phyloP scores from a whole-genome alignment of 2,888 invertebrate genomes.

The Pollenia amentaria region DNA sequence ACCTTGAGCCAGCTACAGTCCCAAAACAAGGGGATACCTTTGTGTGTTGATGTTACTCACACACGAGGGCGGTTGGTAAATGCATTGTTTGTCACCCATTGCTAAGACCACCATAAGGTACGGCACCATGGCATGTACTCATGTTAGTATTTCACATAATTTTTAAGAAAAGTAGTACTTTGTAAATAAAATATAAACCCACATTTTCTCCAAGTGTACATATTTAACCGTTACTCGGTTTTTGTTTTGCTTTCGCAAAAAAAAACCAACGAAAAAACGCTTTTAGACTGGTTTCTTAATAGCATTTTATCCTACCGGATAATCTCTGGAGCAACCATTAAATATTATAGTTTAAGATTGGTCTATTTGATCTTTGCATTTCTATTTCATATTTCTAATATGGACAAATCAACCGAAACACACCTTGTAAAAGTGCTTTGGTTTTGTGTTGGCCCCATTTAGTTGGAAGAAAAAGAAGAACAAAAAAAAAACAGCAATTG shows the following conservation, averaged over 20 bases:
- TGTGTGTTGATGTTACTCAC: no score
- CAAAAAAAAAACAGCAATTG: slow-evolving; percentile 20
- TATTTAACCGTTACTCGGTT: slow-evolving; percentile 15
- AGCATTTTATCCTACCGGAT: slow-evolving; percentile 63
- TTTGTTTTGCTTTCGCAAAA: background rate
- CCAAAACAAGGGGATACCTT: no score
- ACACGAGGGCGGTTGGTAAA: no score
- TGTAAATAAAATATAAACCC: no score
- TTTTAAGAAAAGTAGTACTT: no score
- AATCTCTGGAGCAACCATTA: slow-evolving; percentile 61
- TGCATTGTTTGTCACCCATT: no score
- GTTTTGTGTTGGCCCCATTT: slow-evolving; percentile 58
- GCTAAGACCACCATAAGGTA: no score
- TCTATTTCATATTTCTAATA: slow-evolving; percentile 66
- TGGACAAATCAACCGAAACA: slow-evolving; percentile 70
- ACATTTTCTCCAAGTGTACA: slow-evolving; percentile 29
- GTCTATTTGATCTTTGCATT: slow-evolving; percentile 66
- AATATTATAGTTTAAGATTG: slow-evolving; percentile 40
- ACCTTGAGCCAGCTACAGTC: no score
- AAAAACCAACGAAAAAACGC: background rate
- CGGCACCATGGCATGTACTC: no score
- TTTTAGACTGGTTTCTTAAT: slow-evolving; percentile 55
- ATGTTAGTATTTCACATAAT: no score
- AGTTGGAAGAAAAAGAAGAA: slow-evolving; percentile 6
- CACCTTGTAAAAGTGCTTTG: slow-evolving; percentile 65